Base-by-base conservation (phyloP, 2,888 invertebrate species). In the Periphyllus acericola region DNA sequence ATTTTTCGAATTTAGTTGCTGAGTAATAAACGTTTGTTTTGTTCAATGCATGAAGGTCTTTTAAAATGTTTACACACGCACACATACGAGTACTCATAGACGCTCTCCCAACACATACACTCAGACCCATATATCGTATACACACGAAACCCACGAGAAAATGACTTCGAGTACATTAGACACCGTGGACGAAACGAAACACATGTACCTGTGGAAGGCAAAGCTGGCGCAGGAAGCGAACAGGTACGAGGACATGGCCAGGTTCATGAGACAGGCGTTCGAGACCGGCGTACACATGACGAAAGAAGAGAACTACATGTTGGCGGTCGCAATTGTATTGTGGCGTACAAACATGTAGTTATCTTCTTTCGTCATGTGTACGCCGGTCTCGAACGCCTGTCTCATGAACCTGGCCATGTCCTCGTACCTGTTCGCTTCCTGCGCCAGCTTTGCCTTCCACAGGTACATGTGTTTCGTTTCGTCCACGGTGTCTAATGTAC, bases 361-460 rank as follows among this genome's bases (percentile, higher is more conserved):
- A 36, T 86, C 86, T 32, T 79, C 71, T 8, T 55, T 72, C 34
- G 79, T 71, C 86, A 79, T 72, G 14, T 71, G 79, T 11, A 1
- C 79, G 36, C 78, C 71, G 19, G 21, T 80, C 55, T 79, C 79
- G 14, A 29, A 71, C 14, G 72, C 72, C 52, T 19, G 46, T 1
- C 4, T 34, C 79, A 86, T 79, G 29, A 55, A 86, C 34, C 6
- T 9, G 3, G 36, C 86, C 86, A 86, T 86, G 21, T 86, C 86
- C 34, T 86, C 86, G 36, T 21, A 86, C 9, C 86, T n/a, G 55
- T 72, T 36, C 0, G 86, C 72, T 19, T 86, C 86, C 25, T 79
- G 86, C n/a, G 86, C 86, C 21, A 86, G 19, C 25, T 86, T 86
- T 4, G 86, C 86, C 17, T 55, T 71, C 86, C 86, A 86, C 34